Evolutionary conservation across 2,113 vertebrate genomes (phyloP), one percentile per base, ranked within the genome.

Genomic region (Paedocypris sp.): DNA sequence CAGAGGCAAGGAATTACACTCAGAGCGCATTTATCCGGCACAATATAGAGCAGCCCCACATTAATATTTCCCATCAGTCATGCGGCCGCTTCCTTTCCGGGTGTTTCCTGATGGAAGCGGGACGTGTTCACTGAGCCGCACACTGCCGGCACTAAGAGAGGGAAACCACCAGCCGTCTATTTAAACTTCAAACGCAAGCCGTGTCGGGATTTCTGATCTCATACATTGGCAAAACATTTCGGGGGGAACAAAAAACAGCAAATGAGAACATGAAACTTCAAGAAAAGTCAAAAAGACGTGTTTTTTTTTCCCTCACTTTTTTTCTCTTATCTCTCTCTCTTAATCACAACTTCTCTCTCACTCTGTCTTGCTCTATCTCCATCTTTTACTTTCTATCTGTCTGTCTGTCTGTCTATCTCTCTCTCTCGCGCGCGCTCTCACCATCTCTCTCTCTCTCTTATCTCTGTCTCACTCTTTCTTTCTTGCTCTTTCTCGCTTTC

Each of bases 211-310:
- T 57, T 49, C 18, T 5, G 47, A 53, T 45, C 47, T 16, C 23
- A 54, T 13, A 25, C 58, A 71, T 75, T 65, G 64, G 62, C 57
- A 58, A 23, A 45, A 23, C 45, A 20, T 71, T 52, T 38, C n/a
- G n/a, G n/a, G n/a, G n/a, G n/a, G 52, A 61, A 61, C 31, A 61
- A 57, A 62, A 49, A 19, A 6, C 18, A 31, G 43, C 60, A 61
- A 65, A 66, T 62, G 67, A 63, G 68, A 64, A 71, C 36, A 64
- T 67, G 57, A 46, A 32, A 3, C 54, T n/a, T n/a, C n/a, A n/a
- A n/a, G n/a, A n/a, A 39, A 65, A 39, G 46, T 73, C 58, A 59
- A 65, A 63, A 54, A 45, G 68, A 64, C 64, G 36, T 60, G 43
- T 51, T 73, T 68, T 56, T 62, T 38, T 48, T 15, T 46, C 26